Evolutionary conservation across 2,113 vertebrate species (phyloP).

Genomic region (Archilochus colubris): DNA sequence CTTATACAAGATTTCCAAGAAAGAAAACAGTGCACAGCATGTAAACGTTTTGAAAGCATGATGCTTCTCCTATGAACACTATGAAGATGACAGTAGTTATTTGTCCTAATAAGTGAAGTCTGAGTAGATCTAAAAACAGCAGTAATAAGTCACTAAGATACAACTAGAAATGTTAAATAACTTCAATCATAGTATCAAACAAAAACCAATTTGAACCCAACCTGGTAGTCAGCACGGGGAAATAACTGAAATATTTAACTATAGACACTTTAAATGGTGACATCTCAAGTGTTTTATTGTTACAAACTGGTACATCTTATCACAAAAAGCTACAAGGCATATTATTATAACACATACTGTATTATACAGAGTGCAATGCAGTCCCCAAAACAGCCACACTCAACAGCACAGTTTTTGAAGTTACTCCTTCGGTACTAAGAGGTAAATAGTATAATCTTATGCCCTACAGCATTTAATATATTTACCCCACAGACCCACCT

Average conservation of each 20-base stretch:
- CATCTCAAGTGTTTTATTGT: conserved; percentile 76
- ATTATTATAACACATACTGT: conserved; percentile 71
- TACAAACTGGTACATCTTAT: conserved; percentile 77
- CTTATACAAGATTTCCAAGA: not conserved
- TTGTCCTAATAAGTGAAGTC: not conserved
- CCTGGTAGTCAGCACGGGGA: not conserved
- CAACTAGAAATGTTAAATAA: not conserved
- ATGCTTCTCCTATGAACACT: not conserved
- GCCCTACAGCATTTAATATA: conserved; percentile 52
- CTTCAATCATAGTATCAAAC: not conserved
- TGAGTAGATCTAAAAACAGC: not conserved
- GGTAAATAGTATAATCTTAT: conserved; percentile 53
- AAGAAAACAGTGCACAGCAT: not conserved
- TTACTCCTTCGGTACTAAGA: conserved; percentile 58
- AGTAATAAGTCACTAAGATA: not conserved
- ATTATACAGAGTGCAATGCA: conserved; percentile 73
- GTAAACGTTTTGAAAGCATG: not conserved
- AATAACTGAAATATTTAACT: not conserved
- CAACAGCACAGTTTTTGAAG: conserved; percentile 67
- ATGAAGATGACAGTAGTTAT: not conserved
- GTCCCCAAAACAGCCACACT: conserved; percentile 70
- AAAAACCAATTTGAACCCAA: not conserved
- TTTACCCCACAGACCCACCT: conserved; percentile 59
- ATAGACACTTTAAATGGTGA: conserved; percentile 7
- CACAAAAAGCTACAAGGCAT: conserved; percentile 76